Conservation (phyloP, 2,888 invertebrate genomes). For the Ligdia adustata region DNA sequence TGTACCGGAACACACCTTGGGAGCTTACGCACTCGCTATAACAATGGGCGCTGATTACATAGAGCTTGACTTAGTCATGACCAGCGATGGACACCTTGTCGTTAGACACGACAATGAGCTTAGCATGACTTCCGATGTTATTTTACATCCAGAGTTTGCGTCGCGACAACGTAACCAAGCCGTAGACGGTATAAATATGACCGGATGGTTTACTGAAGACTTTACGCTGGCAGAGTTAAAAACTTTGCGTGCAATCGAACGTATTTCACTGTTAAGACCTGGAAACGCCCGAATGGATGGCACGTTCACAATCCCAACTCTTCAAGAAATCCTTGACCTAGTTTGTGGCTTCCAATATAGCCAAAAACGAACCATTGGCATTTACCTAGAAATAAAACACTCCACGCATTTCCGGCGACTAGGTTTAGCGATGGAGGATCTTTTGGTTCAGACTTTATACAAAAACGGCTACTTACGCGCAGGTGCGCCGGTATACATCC, state of each 20-base stretch:
- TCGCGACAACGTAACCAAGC: slow-evolving; percentile 56
- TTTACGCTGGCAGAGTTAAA: slow-evolving; percentile 73
- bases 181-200: slow-evolving; percentile 54
- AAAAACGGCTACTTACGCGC: slow-evolving; percentile 59
- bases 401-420: slow-evolving; percentile 61
- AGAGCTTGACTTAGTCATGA: slow-evolving; percentile 75
- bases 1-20: slow-evolving; percentile 74
- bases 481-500: slow-evolving; percentile 65
- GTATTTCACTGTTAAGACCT: slow-evolving; percentile 61
- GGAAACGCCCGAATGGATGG: slow-evolving; percentile 69
- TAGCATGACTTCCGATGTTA: slow-evolving; percentile 62
- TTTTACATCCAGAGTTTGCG: slow-evolving; percentile 58
- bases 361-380: slow-evolving; percentile 62
- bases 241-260: slow-evolving; percentile 62
- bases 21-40: slow-evolving; percentile 69
- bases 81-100: slow-evolving; percentile 64
- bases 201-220: slow-evolving; percentile 75
- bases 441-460: slow-evolving; percentile 59
- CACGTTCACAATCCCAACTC: slow-evolving; percentile 61
- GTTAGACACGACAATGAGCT: slow-evolving; percentile 74
- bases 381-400: slow-evolving; percentile 76
- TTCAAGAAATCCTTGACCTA: slow-evolving; percentile 73
- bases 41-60: slow-evolving; percentile 74
- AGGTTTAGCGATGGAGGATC: slow-evolving; percentile 63
- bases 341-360: slow-evolving; percentile 63